These are phyloP conservation scores for Samia ricini DNA, from an alignment of 1,140 invertebrate species.

Conservation along the genomic window DNA sequence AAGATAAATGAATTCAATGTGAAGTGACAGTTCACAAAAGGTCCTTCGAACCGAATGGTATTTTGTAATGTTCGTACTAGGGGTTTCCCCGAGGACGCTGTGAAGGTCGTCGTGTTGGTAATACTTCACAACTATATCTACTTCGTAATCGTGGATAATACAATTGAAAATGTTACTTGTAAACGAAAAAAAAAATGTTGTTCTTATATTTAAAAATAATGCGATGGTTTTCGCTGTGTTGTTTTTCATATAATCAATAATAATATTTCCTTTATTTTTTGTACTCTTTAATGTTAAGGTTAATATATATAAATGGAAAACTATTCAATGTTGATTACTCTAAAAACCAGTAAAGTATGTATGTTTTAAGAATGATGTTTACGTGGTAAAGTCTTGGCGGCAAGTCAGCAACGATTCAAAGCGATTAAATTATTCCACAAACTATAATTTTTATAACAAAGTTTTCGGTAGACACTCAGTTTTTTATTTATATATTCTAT, in stretches of 20 bases:
- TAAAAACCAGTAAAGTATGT: conserved; percentile 66
- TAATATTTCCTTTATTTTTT: conserved; percentile 78
- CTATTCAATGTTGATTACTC: conserved; percentile 76
- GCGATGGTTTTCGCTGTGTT: conserved; percentile 73
- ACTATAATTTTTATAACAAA: no score
- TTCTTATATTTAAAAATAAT: conserved; percentile 64
- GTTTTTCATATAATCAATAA: conserved; percentile 75
- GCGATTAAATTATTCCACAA: not conserved
- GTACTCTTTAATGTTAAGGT: conserved; percentile 76
- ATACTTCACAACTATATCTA: conserved; percentile 48
- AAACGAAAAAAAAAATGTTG: conserved; percentile 72
- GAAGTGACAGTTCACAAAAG: not conserved
- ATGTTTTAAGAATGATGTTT: conserved; percentile 65
- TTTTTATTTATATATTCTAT: not conserved
- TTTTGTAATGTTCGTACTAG: not conserved
- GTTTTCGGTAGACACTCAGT: no score
- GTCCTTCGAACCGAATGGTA: not conserved
- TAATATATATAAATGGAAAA: conserved; percentile 67
- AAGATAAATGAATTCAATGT: conserved; percentile 20
- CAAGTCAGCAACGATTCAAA: not conserved
- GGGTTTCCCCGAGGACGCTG: conserved; percentile 2
- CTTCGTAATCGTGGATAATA: conserved; percentile 60
- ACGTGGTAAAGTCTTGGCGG: not conserved
- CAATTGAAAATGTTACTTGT: conserved; percentile 63
- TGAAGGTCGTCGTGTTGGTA: conserved; percentile 2